Conservation (phyloP, 2,797 vertebrate genomes). For the Coranthus polyacanthus region DNA sequence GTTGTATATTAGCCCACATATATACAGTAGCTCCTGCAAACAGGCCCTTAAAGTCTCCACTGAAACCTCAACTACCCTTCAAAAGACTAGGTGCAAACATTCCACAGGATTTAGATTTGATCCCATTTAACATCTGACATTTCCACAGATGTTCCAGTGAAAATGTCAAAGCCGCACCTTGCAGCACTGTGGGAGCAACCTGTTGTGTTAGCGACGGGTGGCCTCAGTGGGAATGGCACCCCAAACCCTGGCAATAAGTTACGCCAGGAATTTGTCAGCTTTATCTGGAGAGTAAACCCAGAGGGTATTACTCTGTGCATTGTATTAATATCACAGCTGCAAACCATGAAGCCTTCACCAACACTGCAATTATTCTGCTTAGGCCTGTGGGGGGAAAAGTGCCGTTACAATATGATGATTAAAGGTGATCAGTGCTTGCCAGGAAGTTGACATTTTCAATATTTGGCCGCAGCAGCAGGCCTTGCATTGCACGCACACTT, state of each 20-base stretch:
- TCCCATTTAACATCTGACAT: conserved; percentile 34
- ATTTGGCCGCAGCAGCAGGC: conserved; percentile 55
- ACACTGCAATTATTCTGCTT: conserved; percentile 23
- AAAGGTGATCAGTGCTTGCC: conserved; percentile 68
- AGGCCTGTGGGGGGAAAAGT: conserved; percentile 17
- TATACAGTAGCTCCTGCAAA: conserved; percentile 17
- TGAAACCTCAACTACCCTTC: conserved; percentile 25
- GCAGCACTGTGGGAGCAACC: background rate
- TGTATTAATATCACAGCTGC: conserved; percentile 37
- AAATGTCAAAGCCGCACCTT: conserved; percentile 45
- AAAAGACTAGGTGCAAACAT: conserved; percentile 23
- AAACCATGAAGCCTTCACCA: conserved; percentile 23
- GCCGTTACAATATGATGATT: conserved; percentile 57
- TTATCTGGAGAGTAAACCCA: conserved; percentile 35
- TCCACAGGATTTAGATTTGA: conserved; percentile 37
- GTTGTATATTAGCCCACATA: conserved; percentile 19
- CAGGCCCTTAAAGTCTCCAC: conserved; percentile 17
- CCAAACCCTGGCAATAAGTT: conserved; percentile 12
- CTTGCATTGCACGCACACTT: conserved; percentile 53
- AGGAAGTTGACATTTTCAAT: conserved; percentile 71
- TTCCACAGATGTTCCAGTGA: conserved; percentile 28
- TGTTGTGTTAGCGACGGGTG: conserved; percentile 15
- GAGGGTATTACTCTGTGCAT: conserved; percentile 4
- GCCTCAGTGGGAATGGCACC: conserved; percentile 1
- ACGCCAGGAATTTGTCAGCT: background rate